Evolutionary conservation across 2,113 vertebrate species (phyloP).

Genomic region (Rana temporaria): DNA sequence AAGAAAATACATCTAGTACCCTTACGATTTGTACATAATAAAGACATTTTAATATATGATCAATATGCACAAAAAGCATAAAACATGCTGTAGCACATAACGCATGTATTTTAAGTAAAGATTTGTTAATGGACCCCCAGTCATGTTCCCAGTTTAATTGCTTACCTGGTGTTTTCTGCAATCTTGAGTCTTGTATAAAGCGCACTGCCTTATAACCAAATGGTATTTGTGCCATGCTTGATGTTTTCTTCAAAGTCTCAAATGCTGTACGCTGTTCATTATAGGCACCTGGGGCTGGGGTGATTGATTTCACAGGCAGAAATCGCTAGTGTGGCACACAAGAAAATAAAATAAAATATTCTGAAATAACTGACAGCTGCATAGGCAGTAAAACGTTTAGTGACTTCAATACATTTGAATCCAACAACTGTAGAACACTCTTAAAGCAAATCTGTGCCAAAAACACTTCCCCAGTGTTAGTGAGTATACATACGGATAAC

Average conservation of each 20-base stretch:
- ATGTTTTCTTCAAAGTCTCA: constrained; percentile 70
- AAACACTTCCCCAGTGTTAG: background rate
- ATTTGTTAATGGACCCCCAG: background rate
- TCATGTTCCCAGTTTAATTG: constrained; percentile 33
- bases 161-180: constrained; percentile 71
- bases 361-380: constrained; percentile 52
- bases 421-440: background rate
- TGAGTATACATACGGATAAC: too few relatives aligned
- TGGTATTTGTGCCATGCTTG: constrained; percentile 67
- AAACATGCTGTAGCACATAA: too few relatives aligned
- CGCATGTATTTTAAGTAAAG: too few relatives aligned
- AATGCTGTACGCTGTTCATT: constrained; percentile 73
- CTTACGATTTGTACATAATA: too few relatives aligned
- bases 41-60: too few relatives aligned
- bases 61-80: too few relatives aligned
- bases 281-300: constrained; percentile 78
- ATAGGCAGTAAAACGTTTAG: constrained; percentile 48
- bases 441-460: background rate
- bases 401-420: constrained; percentile 6
- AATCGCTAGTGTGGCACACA: constrained; percentile 73
- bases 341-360: constrained; percentile 50
- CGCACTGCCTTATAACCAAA: constrained; percentile 74
- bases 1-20: too few relatives aligned
- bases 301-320: constrained; percentile 69
- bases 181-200: constrained; percentile 64